Percentiles rank a stretch among this genome's conserved stretches.
These are phyloP conservation scores for Lithodes maja DNA, from an alignment of 2,888 invertebrate species.

Conservation along the genomic window DNA sequence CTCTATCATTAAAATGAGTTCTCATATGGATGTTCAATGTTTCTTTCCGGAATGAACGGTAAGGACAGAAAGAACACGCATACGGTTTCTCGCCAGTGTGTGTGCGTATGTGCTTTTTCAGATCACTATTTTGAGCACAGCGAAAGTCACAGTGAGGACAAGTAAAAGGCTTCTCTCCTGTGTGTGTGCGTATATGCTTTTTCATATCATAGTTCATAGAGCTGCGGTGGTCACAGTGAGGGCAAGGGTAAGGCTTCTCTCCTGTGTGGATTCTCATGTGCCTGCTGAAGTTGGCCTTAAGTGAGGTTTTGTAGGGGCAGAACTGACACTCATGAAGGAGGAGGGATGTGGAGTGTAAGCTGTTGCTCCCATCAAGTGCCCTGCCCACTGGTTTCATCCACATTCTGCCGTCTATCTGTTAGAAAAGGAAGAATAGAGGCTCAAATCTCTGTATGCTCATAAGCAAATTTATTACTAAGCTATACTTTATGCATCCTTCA, in stretches of 20 bases:
- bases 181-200: slow-evolving; percentile 50
- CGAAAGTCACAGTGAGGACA: slow-evolving; percentile 38
- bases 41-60: not conserved
- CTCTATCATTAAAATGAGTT: not conserved
- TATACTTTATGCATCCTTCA: too few species aligned
- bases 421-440: too few species aligned
- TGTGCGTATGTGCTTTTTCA: slow-evolving; percentile 35
- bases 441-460: too few species aligned
- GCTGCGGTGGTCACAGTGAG: slow-evolving; percentile 34
- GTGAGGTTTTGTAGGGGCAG: slow-evolving; percentile 51
- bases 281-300: slow-evolving; percentile 46
- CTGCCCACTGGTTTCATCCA: not conserved
- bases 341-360: not conserved
- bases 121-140: slow-evolving; percentile 25
- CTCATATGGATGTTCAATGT: not conserved
- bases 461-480: too few species aligned
- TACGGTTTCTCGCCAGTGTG: slow-evolving; percentile 1
- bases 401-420: not conserved
- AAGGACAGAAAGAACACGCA: not conserved
- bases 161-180: slow-evolving; percentile 45
- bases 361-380: not conserved
- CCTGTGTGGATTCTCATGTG: slow-evolving; percentile 53
- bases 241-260: slow-evolving; percentile 39
- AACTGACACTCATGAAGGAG: slow-evolving; percentile 41
- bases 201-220: slow-evolving; percentile 45